phyloP scores from a whole-genome alignment of 1,140 invertebrate species.

The Drosophila navojoa region DNA sequence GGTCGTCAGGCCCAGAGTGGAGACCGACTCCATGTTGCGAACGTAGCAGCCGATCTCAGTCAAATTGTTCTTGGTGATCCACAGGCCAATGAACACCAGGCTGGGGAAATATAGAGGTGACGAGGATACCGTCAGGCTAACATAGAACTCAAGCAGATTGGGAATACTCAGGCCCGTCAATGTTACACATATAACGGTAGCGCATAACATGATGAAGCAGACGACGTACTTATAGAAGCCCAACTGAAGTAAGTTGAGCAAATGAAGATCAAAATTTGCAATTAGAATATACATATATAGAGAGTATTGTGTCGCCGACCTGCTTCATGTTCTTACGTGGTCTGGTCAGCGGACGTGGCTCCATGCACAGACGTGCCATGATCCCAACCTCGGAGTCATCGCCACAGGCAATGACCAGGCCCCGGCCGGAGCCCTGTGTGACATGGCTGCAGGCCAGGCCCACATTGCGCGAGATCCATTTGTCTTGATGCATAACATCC shows the following conservation, averaged over 20 bases:
- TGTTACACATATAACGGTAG: neutral
- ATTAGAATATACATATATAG: too few relatives aligned
- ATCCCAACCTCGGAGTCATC: conserved; percentile 43
- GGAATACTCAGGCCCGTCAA: neutral
- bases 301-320: conserved; percentile 6
- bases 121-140: conserved; percentile 29
- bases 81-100: conserved; percentile 38
- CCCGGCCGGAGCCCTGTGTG: conserved; percentile 39
- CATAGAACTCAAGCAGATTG: conserved; percentile 2
- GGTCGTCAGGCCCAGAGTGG: conserved; percentile 48
- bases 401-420: conserved; percentile 60
- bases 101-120: conserved; percentile 40
- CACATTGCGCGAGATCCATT: conserved; percentile 49
- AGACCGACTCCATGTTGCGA: conserved; percentile 37
- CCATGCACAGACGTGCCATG: conserved; percentile 36
- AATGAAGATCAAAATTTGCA: too few relatives aligned
- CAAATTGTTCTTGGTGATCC: neutral
- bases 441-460: conserved; percentile 59
- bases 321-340: conserved; percentile 24
- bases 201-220: neutral
- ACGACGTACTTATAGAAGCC: conserved; percentile 13
- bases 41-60: conserved; percentile 26
- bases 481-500: conserved; percentile 6
- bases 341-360: conserved; percentile 10
- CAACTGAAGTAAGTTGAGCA: conserved; percentile 15